Evolutionary conservation across 2,797 vertebrate species (phyloP).

Genomic region (Bufotes viridis): DNA sequence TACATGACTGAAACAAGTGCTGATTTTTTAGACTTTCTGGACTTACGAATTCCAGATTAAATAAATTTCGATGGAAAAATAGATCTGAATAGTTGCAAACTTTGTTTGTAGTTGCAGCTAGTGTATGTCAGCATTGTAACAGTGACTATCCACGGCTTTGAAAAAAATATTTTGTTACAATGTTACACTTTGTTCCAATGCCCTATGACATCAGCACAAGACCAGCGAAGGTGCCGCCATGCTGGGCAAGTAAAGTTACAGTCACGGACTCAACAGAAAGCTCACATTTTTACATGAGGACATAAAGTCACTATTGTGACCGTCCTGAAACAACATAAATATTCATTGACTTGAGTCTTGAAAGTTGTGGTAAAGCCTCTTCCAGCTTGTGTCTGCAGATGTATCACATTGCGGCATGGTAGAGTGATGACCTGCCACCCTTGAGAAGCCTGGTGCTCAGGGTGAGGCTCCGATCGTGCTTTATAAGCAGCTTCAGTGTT

Average conservation of each 20-base stretch:
- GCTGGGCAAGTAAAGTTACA: slow-evolving; percentile 6
- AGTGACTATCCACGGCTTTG: not conserved
- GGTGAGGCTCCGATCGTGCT: slow-evolving; percentile 46
- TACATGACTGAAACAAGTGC: no score
- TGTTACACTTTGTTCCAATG: not conserved
- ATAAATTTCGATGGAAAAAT: no score
- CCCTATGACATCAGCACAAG: slow-evolving; percentile 31
- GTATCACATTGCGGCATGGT: slow-evolving; percentile 42
- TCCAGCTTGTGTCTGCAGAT: slow-evolving; percentile 39
- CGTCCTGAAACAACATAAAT: not conserved
- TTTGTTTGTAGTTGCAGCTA: not conserved
- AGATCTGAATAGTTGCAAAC: no score
- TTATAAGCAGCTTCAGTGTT: slow-evolving; percentile 52
- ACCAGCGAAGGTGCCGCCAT: not conserved
- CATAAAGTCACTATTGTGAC: slow-evolving; percentile 7
- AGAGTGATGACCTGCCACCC: slow-evolving; percentile 40
- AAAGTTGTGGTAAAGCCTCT: not conserved
- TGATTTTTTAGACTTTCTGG: no score
- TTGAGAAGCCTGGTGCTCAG: slow-evolving; percentile 31
- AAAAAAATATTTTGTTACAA: not conserved
- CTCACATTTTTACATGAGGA: not conserved
- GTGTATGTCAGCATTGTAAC: not conserved
- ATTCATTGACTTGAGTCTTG: slow-evolving; percentile 12
- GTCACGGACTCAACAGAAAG: slow-evolving; percentile 1
- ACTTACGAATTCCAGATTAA: no score